Base-by-base conservation (phyloP, 2,888 invertebrate genomes). In the Thymelicus acteon region DNA sequence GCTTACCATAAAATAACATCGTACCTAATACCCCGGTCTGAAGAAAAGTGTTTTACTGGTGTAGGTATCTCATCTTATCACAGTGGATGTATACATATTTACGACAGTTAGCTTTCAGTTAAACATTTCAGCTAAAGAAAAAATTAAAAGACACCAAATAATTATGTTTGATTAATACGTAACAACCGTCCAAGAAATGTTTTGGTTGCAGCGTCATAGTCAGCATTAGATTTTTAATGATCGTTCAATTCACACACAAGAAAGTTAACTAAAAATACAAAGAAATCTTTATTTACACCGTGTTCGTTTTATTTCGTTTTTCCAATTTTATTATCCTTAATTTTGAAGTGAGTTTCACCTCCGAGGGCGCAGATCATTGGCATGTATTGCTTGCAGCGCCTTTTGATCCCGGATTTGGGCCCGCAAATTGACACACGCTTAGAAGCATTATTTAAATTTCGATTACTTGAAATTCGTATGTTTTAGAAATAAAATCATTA, bases 311-410 rank as follows among this genome's bases (percentile, higher is more conserved):
- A 31, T 31, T 5, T 5, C 3, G 31, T 31, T 31, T 31, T 31
- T 31, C 31, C 31, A 31, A 31, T 31, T 31, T 31, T 31, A 5
- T 31, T 1, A 31, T 3, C 31, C 10, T 44, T 44, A 44, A 47
- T 19, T 47, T 47, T 6, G 44, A 13, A 19, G 12, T 13, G 10
- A 15, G 40, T 44, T 44, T 6, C 40, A 19, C 15, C 24, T 8
- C 10, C 19, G 49, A 63, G 48, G 63, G 49, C n/a, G 19, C 15
- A 4, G 61, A 47, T 68, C 61, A 68, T 68, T 68, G 68, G 31
- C 68, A 68, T 68, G 68, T 68, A 68, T 68, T 61, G 61, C 61
- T 65, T 49, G 44, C 13, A 13, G 54, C 39, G 40, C 5, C 31
- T 19, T 49, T 68, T 68, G 52, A 61, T 68, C 68, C 68, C 37